Conservation (phyloP, 2,888 invertebrate species). For the Diarsia rubi region DNA sequence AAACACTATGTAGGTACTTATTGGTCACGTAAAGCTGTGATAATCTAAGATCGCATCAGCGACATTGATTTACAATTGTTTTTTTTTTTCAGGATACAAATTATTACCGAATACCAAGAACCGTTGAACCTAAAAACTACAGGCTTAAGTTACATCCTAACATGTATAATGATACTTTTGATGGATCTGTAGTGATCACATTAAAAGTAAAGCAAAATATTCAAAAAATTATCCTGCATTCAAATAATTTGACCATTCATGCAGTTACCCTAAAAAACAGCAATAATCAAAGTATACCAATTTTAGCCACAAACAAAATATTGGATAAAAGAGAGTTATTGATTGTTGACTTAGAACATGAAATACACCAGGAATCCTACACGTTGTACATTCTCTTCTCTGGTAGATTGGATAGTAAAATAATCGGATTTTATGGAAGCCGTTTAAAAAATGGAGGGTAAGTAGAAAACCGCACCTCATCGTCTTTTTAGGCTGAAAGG, state of each 20-base stretch:
- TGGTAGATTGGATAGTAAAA: conserved; percentile 87
- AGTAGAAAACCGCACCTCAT: conserved; percentile 61
- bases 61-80: not conserved
- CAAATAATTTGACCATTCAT: conserved; percentile 90
- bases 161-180: conserved; percentile 89
- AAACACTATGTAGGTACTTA: too few relatives aligned
- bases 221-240: conserved; percentile 91
- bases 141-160: conserved; percentile 93
- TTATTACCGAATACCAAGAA: conserved; percentile 88
- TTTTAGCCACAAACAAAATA: conserved; percentile 29
- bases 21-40: not conserved
- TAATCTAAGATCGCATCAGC: not conserved
- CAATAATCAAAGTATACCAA: conserved; percentile 50
- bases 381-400: conserved; percentile 86
- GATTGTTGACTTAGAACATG: conserved; percentile 77
- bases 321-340: conserved; percentile 82
- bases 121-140: conserved; percentile 92
- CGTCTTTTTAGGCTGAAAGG: not conserved
- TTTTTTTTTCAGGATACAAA: conserved; percentile 65
- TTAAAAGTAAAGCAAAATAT: conserved; percentile 84
- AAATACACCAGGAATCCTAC: conserved; percentile 76
- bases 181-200: conserved; percentile 90
- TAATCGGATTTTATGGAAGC: conserved; percentile 91
- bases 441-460: conserved; percentile 86
- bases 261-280: conserved; percentile 67